A percentile compares a stretch with the other conserved stretches of the same genome.
These are phyloP conservation scores for Hippocampus barbouri DNA, from an alignment of 2,113 vertebrate species.

Conservation along the genomic window DNA sequence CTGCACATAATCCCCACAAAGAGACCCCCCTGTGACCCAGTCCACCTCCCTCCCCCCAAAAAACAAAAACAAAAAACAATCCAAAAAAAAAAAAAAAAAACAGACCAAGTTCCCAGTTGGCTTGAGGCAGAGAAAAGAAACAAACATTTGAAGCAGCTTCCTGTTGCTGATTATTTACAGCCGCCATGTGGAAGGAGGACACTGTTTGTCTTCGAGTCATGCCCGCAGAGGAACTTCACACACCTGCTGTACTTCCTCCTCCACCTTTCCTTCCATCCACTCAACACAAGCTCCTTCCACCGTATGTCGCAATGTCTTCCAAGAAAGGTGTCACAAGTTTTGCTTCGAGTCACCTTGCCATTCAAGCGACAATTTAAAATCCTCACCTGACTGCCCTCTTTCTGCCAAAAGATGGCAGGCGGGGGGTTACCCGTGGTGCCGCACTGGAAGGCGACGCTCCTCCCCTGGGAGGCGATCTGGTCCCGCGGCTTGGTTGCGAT, in stretches of 20 bases:
- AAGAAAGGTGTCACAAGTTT: constrained; percentile 29
- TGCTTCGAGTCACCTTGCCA: neutral
- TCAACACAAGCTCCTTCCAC: neutral
- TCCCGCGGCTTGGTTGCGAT: constrained; percentile 89
- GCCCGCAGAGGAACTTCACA: constrained; percentile 38
- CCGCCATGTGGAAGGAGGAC: constrained; percentile 33
- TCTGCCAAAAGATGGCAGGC: constrained; percentile 98
- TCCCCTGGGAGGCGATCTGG: constrained; percentile 91
- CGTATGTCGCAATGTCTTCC: neutral
- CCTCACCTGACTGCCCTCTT: constrained; percentile 95
- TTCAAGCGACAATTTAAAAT: neutral
- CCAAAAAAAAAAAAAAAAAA: constrained; percentile 31
- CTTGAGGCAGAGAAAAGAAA: constrained; percentile 16
- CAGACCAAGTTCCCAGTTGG: constrained; percentile 29
- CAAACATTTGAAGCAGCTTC: constrained; percentile 30
- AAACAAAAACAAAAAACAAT: constrained; percentile 33
- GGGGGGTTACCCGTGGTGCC: constrained; percentile 94
- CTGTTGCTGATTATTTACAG: constrained; percentile 37
- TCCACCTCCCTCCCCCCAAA: constrained; percentile 2
- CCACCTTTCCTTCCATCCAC: constrained; percentile 2
- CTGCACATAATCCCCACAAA: constrained; percentile 62
- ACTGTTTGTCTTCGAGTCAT: constrained; percentile 41
- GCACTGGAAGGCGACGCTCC: constrained; percentile 87
- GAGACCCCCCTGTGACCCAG: constrained; percentile 2
- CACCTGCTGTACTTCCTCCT: constrained; percentile 58